Evolutionary conservation across 2,797 vertebrate species (phyloP).

Genomic region (Schizopygopsis pylzovi): DNA sequence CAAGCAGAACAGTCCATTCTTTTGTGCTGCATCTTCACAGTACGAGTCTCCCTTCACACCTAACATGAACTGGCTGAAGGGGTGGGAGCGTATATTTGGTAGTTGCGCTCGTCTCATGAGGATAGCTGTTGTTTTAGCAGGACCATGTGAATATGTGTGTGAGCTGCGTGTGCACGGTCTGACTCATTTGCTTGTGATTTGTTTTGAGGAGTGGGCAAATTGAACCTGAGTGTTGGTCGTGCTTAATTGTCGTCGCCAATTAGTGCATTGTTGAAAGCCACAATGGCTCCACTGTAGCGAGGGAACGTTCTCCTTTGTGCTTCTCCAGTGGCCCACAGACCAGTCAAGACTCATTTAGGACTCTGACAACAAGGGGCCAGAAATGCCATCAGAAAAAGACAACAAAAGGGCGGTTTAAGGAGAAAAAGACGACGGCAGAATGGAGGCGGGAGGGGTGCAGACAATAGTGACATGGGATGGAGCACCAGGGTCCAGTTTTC

Average conservation of each 20-base stretch:
- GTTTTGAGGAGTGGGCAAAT: conserved; percentile 77
- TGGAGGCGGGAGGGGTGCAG: conserved; percentile 52
- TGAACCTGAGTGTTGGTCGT: conserved; percentile 81
- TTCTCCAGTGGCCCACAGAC: conserved; percentile 92
- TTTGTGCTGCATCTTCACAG: neutral
- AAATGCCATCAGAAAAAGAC: conserved; percentile 88
- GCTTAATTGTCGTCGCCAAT: conserved; percentile 96
- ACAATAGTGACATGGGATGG: conserved; percentile 72
- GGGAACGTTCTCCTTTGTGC: conserved; percentile 88
- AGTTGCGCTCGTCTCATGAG: conserved; percentile 46
- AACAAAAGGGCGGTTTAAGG: conserved; percentile 79
- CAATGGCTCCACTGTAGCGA: conserved; percentile 93
- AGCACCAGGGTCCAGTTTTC: conserved; percentile 71
- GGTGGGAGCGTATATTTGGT: conserved; percentile 47
- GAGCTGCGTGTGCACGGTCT: conserved; percentile 37
- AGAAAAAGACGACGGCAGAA: conserved; percentile 66
- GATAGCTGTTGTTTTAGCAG: conserved; percentile 41
- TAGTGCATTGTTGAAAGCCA: conserved; percentile 90
- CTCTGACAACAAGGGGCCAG: conserved; percentile 84
- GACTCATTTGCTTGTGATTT: conserved; percentile 69
- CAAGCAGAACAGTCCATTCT: conserved; percentile 5
- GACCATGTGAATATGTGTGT: conserved; percentile 48
- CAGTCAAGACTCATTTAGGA: conserved; percentile 96
- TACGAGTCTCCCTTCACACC: conserved; percentile 10
- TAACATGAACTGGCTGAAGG: conserved; percentile 17